A percentile compares a stretch with the other conserved stretches of the same genome.
Conservation (phyloP, 2,888 invertebrate species). For the Mythimna impura region DNA sequence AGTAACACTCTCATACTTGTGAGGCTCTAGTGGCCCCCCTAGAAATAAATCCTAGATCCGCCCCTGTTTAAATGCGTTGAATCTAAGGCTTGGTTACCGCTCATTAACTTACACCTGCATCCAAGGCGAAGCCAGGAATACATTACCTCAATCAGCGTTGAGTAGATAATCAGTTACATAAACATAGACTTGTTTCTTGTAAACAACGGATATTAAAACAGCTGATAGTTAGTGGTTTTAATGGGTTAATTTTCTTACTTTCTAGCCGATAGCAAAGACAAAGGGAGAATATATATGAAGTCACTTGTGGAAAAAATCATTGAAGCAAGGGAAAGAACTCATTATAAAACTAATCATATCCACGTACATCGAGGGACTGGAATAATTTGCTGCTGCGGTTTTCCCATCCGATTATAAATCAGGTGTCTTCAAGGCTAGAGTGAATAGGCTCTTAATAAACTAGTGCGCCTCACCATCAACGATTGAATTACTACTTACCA, state of each 20-base stretch:
- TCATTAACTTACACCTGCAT: slow-evolving; percentile 48
- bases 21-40: background rate
- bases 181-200: slow-evolving; percentile 30
- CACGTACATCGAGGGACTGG: no score
- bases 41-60: background rate
- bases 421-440: no score
- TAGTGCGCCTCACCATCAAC: no score
- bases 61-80: background rate
- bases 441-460: no score
- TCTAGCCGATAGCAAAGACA: background rate
- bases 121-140: slow-evolving; percentile 42
- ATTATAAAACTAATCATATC: background rate
- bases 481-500: no score
- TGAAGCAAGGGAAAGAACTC: background rate
- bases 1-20: no score
- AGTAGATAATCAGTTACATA: slow-evolving; percentile 51
- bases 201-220: slow-evolving; percentile 40
- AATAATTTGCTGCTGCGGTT: no score
- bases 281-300: background rate
- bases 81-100: slow-evolving; percentile 26
- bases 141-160: slow-evolving; percentile 54
- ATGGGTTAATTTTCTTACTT: slow-evolving; percentile 4
- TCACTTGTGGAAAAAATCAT: slow-evolving; percentile 1
- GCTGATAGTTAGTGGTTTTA: slow-evolving; percentile 21
- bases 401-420: no score